Base-by-base conservation (phyloP, 2,888 invertebrate genomes). In the Rhabditoides inermis region DNA sequence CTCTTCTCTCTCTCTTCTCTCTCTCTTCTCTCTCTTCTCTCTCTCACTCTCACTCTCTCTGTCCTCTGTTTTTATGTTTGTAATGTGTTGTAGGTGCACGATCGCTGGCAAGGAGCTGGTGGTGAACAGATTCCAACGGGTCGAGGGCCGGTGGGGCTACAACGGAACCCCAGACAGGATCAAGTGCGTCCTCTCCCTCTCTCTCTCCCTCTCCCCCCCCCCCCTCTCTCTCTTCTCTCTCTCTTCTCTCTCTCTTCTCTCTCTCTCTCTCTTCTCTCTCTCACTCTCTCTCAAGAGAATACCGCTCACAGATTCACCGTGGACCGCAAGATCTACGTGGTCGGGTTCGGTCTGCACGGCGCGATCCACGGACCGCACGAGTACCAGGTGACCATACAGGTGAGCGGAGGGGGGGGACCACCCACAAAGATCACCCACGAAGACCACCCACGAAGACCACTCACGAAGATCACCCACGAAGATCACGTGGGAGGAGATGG, bases 311-410 rank as follows among this genome's bases (percentile, higher is more conserved):
- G 87, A 69, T 88, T 88, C 76, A 84, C 84, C 28, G 87, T 87
- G 1, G 87, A 88, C 76, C 83, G 85, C 67, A 82, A 85, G 55
- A 86, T 88, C 65, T 88, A 85, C 78, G 83, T 88, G 22, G 85
- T 87, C 55, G 88, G 88, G 1, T 87, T 88, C 77, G 88, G 88
- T 53, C 79, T 88, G 58, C 88, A 87, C 77, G 88, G 88, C 28
- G 86, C 87, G 28, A 85, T 87, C 69, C 85, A 86, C 76, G 86
- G 86, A 25, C 78, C 80, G 18, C 84, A 85, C 6, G 87, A 87
- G 75, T 88, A 88, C 77, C 83, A 84, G 74, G 86, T 85, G 37
- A 83, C 84, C 68, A 84, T 88, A 65, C 84, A 87, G 64, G 76
- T 77, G n/a, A 28, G 20, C 4, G n/a, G n/a, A n/a, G n/a, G n/a